phyloP scores from a whole-genome alignment of 1,140 invertebrate genomes.

The Macrobrachium nipponense region DNA sequence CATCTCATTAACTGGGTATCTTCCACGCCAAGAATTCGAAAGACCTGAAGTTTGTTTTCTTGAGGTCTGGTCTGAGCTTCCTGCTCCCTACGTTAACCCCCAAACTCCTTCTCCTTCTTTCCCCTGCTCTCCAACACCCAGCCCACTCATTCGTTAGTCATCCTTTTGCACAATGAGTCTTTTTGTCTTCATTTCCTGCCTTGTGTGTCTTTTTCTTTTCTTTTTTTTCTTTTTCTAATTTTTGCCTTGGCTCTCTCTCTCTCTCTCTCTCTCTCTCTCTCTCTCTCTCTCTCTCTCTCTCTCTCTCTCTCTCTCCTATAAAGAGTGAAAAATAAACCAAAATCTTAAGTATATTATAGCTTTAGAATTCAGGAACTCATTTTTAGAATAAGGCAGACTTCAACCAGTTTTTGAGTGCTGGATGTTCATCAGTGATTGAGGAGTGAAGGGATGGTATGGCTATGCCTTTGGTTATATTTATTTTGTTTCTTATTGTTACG shows the following conservation, averaged over 20 bases:
- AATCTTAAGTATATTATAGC: too few species aligned
- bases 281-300: background rate
- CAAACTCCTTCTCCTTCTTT: constrained; percentile 15
- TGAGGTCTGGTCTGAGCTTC: background rate
- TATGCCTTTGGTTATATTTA: too few species aligned
- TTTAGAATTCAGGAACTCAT: too few species aligned
- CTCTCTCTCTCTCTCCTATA: too few species aligned
- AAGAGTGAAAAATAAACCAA: background rate
- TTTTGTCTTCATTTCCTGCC: background rate
- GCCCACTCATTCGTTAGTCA: background rate
- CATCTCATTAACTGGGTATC: background rate
- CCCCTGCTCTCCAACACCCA: constrained; percentile 3
- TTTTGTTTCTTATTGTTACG: too few species aligned
- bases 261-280: background rate
- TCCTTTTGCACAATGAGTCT: background rate
- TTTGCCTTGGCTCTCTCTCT: background rate
- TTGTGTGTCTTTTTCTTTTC: background rate
- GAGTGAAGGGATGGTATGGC: too few species aligned
- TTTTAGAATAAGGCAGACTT: too few species aligned
- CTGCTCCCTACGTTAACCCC: background rate
- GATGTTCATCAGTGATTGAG: too few species aligned
- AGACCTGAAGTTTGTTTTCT: background rate
- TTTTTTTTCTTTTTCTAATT: background rate
- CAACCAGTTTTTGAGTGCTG: too few species aligned
- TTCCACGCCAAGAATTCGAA: background rate